phyloP scores from a whole-genome alignment of 92 coral and sea anemone genomes.

The Galaxea fascicularis region DNA sequence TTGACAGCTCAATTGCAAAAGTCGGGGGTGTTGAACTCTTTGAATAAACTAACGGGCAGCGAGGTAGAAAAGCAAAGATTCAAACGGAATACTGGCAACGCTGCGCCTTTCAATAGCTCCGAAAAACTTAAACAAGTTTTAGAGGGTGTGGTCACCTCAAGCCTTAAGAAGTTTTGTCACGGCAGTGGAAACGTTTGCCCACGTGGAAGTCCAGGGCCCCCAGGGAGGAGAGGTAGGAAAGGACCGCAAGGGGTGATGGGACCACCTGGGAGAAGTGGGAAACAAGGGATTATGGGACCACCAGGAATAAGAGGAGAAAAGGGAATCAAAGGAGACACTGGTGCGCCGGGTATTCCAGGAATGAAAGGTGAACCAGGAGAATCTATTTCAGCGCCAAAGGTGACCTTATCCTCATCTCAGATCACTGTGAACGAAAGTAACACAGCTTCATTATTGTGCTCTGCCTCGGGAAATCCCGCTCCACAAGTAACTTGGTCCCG shows the following conservation, averaged over 20 bases:
- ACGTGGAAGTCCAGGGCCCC: constrained; percentile 24
- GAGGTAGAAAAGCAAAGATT: neutral
- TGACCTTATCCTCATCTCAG: constrained; percentile 1
- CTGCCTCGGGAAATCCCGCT: constrained; percentile 41
- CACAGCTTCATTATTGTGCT: constrained; percentile 21
- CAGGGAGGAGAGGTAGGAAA: constrained; percentile 24
- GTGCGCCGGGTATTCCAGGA: constrained; percentile 33
- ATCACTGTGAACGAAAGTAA: constrained; percentile 24
- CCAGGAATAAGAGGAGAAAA: constrained; percentile 47
- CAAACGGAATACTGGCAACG: neutral
- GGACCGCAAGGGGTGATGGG: constrained; percentile 28
- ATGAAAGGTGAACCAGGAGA: constrained; percentile 45
- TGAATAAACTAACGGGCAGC: too few species aligned
- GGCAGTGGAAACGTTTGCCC: constrained; percentile 9
- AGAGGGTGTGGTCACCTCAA: neutral
- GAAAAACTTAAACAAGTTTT: neutral
- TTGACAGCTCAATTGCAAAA: neutral
- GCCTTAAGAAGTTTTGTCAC: constrained; percentile 7
- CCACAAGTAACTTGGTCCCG: constrained; percentile 6
- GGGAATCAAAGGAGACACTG: constrained; percentile 38
- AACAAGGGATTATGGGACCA: constrained; percentile 38
- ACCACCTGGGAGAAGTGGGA: constrained; percentile 29
- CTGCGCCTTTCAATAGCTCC: neutral
- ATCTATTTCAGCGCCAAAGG: constrained; percentile 28
- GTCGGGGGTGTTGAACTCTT: neutral